phyloP scores from a whole-genome alignment of 2,797 vertebrate species.

The Enteromius thamalakanensis region DNA sequence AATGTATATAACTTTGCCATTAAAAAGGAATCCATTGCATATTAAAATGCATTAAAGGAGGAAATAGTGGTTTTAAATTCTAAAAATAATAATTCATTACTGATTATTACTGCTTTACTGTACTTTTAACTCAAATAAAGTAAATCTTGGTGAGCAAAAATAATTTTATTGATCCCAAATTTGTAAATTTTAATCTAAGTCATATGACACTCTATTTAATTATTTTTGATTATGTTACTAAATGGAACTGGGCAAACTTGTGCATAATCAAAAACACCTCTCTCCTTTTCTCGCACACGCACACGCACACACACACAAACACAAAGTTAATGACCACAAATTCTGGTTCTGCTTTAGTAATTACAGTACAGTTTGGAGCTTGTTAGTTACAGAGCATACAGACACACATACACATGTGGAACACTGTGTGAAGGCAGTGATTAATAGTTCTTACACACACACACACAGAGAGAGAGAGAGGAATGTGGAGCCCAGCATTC shows the following conservation, averaged over 20 bases:
- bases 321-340: not conserved
- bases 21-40: not conserved
- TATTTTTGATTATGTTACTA: not conserved
- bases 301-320: not conserved
- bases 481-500: slow-evolving; percentile 38
- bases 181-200: not conserved
- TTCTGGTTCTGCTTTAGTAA: slow-evolving; percentile 32
- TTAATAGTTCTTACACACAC: slow-evolving; percentile 23
- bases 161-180: not conserved
- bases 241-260: not conserved
- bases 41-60: too few relatives aligned
- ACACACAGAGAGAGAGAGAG: not conserved
- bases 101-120: not conserved
- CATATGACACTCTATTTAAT: not conserved
- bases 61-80: not conserved
- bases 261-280: not conserved
- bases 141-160: not conserved
- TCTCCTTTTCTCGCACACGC: not conserved
- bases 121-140: not conserved
- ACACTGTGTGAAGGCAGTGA: slow-evolving; percentile 1
- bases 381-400: slow-evolving; percentile 26
- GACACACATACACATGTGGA: slow-evolving; percentile 29
- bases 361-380: slow-evolving; percentile 16
- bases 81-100: not conserved
- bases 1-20: too few relatives aligned